Evolutionary conservation across 2,113 vertebrate species (phyloP), one percentile per base, ranked within the genome.

Genomic region (Eulemur rufifrons): DNA sequence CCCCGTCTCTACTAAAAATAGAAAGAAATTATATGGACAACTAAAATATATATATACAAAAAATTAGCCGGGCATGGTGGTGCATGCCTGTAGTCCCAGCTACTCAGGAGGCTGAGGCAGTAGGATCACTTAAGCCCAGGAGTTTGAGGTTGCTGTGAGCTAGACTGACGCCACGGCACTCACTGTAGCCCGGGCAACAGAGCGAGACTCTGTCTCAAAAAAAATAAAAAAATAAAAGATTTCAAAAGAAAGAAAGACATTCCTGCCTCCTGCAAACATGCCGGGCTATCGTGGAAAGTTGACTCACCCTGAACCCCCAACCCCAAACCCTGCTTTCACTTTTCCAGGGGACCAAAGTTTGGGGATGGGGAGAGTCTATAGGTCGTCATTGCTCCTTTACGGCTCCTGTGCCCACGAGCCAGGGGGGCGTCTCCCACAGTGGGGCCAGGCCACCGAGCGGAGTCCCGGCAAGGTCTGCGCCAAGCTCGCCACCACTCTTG

Each of bases 321-420:
- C 6, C 37, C 42, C 18, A 1, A 7, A 63, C 37, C 39, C 63
- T 6, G 59, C 34, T 34, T 27, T 25, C 23, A 20, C 45, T 34
- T 14, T 29, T 9, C 7, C 5, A 0, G 37, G 80, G 73, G 6
- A 50, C 21, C 1, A 2, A 42, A 0, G 1, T 27, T 34, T 29
- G 10, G 13, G 39, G 39, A 61, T 17, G 17, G 29, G 39, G 21
- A 20, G 54, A 27, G 42, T 29, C 76, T 52, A 8, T 0, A 1
- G 21, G 27, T 17, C 29, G 1, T 5, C 0, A 10, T 10, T 20
- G 63, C 77, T 47, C 8, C 9, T 15, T 6, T 23, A 27, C 0
- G 6, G 37, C 23, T 73, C 47, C 54, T 1, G 15, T 1, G 20
- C 42, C 56, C 12, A 25, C 0, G 15, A 8, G 59, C n/a, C 45